Conservation (phyloP, 2,888 invertebrate genomes). For the Bhutanitis thaidina region DNA sequence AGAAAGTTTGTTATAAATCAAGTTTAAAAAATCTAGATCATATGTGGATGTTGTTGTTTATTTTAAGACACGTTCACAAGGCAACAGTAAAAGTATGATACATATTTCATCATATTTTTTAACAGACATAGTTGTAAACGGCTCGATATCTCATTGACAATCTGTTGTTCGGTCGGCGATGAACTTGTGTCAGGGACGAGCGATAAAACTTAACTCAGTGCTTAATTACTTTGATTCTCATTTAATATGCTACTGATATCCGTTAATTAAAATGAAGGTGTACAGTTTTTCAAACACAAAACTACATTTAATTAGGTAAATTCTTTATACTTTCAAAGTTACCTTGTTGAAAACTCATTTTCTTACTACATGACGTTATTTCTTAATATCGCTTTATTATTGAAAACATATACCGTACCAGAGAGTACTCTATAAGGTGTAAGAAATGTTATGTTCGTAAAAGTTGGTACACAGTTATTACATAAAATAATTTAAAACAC, state of each 20-base stretch:
- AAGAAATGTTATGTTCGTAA: too few relatives aligned
- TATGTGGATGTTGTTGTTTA: neutral
- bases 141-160: slow-evolving; percentile 63
- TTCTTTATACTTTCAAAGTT: too few relatives aligned
- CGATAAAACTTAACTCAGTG: slow-evolving; percentile 52
- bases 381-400: too few relatives aligned
- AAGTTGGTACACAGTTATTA: too few relatives aligned
- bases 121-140: slow-evolving; percentile 38
- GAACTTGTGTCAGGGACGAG: slow-evolving; percentile 68
- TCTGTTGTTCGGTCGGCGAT: slow-evolving; percentile 58
- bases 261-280: neutral
- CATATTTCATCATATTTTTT: slow-evolving; percentile 37
- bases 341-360: too few relatives aligned
- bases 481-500: too few relatives aligned
- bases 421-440: too few relatives aligned
- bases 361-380: too few relatives aligned
- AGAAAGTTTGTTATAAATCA: neutral
- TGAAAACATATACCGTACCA: too few relatives aligned
- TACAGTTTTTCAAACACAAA: too few relatives aligned
- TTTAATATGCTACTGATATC: slow-evolving; percentile 26
- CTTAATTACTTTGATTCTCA: slow-evolving; percentile 51
- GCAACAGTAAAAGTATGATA: slow-evolving; percentile 23
- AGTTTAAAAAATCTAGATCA: neutral
- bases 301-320: too few relatives aligned
- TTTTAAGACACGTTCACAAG: neutral